These are phyloP conservation scores for Electrona antarctica DNA, from an alignment of 2,113 vertebrate species.

Conservation along the genomic window DNA sequence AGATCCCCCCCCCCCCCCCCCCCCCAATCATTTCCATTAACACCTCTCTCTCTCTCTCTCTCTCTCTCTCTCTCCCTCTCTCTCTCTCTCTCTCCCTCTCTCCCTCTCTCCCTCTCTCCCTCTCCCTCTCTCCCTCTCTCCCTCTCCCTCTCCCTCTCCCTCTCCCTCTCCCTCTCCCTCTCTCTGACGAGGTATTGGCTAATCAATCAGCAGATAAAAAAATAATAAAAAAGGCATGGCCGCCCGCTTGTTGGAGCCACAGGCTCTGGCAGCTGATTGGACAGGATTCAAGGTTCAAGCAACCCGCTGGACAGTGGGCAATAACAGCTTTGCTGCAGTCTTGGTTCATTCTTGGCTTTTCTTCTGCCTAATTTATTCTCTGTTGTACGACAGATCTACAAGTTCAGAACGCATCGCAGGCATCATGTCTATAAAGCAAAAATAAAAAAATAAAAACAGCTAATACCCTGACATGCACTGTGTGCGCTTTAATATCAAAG, in stretches of 20 bases:
- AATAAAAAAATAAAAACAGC: constrained; percentile 10
- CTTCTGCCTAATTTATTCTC: background rate
- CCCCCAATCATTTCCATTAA: constrained; percentile 29
- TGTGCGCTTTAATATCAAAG: constrained; percentile 68
- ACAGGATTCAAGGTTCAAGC: constrained; percentile 14
- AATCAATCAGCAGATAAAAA: constrained; percentile 19
- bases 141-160: constrained; percentile 20
- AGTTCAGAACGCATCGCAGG: too few species aligned
- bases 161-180: constrained; percentile 61
- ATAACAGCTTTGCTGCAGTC: constrained; percentile 51
- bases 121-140: constrained; percentile 9
- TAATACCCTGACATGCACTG: constrained; percentile 49
- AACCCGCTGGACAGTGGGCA: background rate
- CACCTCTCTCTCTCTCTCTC: constrained; percentile 24
- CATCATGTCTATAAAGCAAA: constrained; percentile 19
- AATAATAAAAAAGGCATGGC: constrained; percentile 8
- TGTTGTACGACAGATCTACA: too few species aligned
- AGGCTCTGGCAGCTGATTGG: constrained; percentile 10
- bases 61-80: constrained; percentile 22
- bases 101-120: constrained; percentile 39
- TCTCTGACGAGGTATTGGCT: constrained; percentile 40
- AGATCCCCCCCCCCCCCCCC: constrained; percentile 45
- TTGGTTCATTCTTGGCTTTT: constrained; percentile 49
- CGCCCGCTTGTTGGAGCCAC: constrained; percentile 16
- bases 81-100: constrained; percentile 63